Evolutionary conservation across 2,797 vertebrate genomes (phyloP), one percentile per base, ranked within the genome.

Genomic region (Oceanodroma leucorhoa): DNA sequence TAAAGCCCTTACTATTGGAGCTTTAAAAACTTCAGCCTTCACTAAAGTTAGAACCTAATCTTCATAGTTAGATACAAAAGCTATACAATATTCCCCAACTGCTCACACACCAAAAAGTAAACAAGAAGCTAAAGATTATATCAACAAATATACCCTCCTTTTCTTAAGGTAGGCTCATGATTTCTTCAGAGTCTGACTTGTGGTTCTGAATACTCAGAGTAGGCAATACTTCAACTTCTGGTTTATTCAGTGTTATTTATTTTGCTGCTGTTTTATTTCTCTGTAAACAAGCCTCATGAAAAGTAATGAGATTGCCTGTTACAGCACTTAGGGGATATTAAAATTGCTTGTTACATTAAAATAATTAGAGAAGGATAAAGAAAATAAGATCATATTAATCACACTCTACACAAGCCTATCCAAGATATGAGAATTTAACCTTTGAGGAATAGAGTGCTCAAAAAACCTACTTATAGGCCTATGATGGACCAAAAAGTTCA

Each of bases 261-360:
- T 93, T 83, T 84, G 40, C 34, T 87, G 43, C 51, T 84, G 32
- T 12, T 95, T 79, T 83, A 84, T 90, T 92, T 93, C 45, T 67
- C 32, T 83, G 71, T 83, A 95, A 92, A 95, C 78, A 95, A 89
- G 62, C 38, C 67, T 77, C 78, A 87, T 84, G 43, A 90, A 91
- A 95, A 93, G 51, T 84, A 92, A 94, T 85, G 81, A 92, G 70
- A 93, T 48, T 58, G 60, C 75, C 69, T 77, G n/a, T 89, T 84
- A 85, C 2, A 82, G 89, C 80, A 90, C 86, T 90, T 87, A 30
- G 18, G 43, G 57, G 45, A 87, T 94, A 92, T 89, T 83, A 87
- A 92, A 91, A 84, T 60, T 89, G 70, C 51, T 87, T 65, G 34
- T 89, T 89, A 84, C 78, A 83, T 73, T 92, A 90, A 94, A 94